Evolutionary conservation across 2,113 vertebrate species (phyloP).

Genomic region (Phalacrocorax pelagicus): DNA sequence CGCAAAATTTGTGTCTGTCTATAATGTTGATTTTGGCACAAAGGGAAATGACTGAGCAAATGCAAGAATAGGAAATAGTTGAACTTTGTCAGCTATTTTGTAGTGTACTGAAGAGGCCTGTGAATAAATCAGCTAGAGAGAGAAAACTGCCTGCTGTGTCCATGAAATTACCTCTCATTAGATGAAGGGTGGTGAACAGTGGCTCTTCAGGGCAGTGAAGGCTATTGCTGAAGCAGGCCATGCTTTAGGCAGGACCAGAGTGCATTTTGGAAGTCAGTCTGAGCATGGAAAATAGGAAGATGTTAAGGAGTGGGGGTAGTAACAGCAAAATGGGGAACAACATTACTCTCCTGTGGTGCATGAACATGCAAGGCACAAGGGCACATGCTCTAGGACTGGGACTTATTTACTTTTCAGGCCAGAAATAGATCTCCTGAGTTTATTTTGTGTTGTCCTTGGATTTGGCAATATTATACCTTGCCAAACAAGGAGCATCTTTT

Average conservation of each 20-base stretch:
- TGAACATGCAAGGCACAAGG: not conserved
- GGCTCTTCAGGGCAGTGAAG: not conserved
- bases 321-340: not conserved
- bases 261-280: not conserved
- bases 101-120: not conserved
- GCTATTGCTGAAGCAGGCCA: not conserved
- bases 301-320: not conserved
- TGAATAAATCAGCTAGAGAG: not conserved
- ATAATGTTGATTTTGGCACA: not conserved
- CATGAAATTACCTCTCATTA: not conserved
- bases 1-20: not conserved
- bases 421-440: not conserved
- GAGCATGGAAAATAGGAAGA: not conserved
- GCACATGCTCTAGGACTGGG: not conserved
- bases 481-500: not conserved
- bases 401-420: not conserved
- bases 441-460: not conserved
- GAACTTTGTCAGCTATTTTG: not conserved
- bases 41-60: conserved; percentile 1
- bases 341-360: not conserved
- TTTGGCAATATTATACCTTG: not conserved
- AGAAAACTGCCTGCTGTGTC: not conserved
- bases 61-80: not conserved
- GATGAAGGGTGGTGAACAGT: not conserved
- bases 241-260: not conserved